phyloP scores from a whole-genome alignment of 2,888 invertebrate species.

The Phlogophora meticulosa region DNA sequence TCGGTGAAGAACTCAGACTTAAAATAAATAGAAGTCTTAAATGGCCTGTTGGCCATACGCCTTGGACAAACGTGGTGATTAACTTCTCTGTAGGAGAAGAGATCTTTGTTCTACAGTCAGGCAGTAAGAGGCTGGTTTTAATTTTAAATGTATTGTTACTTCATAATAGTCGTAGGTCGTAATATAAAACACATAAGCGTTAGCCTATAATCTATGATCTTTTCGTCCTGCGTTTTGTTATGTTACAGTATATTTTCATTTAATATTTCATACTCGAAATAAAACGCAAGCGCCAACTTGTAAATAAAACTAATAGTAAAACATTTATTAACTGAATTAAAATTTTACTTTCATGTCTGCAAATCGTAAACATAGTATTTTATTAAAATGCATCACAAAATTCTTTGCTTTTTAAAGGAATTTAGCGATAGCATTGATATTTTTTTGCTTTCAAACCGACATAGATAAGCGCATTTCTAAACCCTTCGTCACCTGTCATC shows the following conservation, averaged over 20 bases:
- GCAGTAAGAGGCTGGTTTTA: no score
- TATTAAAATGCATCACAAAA: neutral
- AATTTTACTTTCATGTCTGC: neutral
- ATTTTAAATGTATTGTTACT: no score
- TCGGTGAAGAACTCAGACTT: no score
- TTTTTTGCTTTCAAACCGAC: neutral
- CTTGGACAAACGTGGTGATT: no score
- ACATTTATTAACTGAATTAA: neutral
- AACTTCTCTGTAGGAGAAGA: no score
- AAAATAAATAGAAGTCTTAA: no score
- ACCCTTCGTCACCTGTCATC: neutral
- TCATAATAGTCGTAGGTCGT: no score
- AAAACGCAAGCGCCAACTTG: neutral
- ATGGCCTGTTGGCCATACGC: no score
- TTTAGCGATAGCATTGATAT: neutral
- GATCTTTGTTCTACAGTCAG: no score
- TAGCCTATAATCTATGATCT: no score
- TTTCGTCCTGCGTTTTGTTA: no score
- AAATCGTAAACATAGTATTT: conserved; percentile 1
- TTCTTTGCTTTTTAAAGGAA: neutral
- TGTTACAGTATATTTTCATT: neutral
- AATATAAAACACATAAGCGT: no score
- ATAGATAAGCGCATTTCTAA: neutral
- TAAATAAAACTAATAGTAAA: conserved; percentile 3
- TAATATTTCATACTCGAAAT: neutral